Evolutionary conservation across 2,797 vertebrate genomes (phyloP), one percentile per base, ranked within the genome.

Genomic region (Vipera ursinii): DNA sequence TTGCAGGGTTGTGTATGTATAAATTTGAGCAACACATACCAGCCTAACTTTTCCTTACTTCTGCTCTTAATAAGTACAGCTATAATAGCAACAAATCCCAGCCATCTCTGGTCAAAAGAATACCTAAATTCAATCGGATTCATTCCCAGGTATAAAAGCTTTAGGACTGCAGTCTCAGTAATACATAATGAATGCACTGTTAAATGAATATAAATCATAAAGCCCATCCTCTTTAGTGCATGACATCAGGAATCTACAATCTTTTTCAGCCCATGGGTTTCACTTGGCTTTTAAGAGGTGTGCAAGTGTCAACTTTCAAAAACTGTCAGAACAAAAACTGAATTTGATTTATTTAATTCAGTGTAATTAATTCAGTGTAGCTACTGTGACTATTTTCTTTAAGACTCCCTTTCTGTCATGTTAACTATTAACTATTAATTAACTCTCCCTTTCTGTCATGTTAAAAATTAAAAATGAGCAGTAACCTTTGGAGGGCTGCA

Each of bases 151-250:
- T 82, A 82, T 82, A 48, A 82, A 82, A 82, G 22, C 78, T 82
- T 82, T 24, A 82, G 78, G 78, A 4, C 78, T 82, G 20, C 78
- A 48, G 38, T 48, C 9, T 82, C 78, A 48, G 22, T 48, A 48
- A 48, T 82, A 48, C 20, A 82, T 82, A 82, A 82, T 82, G 22
- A 87, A 87, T 32, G 86, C 2, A 32, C 55, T 20, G n/a, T 87
- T 87, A 87, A 87, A 87, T 87, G 55, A 57, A 87, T 87, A 32
- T 87, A 57, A 82, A 82, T 82, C 44, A 82, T 82, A 82, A 82
- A 82, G 78, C 24, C 22, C 73, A 48, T 24, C 78, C 78, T 24
- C 44, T 82, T 82, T 24, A 48, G 20, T 82, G 20, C 22, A 48
- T 24, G 38, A 48, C 44, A 48, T 82, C 78, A 82, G 78, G 9